These are phyloP conservation scores for Drosophila neutralis DNA, from an alignment of 2,888 invertebrate species.

Conservation along the genomic window DNA sequence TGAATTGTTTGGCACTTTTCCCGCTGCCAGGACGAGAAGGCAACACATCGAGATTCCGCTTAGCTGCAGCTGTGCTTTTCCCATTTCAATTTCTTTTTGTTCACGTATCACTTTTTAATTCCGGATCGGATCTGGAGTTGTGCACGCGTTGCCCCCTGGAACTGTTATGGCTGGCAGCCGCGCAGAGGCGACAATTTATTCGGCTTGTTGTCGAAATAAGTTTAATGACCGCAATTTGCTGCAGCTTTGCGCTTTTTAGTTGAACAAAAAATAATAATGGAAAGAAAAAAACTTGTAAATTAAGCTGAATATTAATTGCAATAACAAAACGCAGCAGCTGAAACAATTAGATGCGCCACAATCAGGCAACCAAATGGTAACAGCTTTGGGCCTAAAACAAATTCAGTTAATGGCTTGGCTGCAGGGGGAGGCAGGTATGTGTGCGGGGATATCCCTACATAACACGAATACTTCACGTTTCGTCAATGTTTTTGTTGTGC, in stretches of 20 bases:
- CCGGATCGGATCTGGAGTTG: conserved; percentile 30
- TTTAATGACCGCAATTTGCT: conserved; percentile 82
- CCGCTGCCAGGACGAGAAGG: conserved; percentile 45
- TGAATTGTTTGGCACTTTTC: conserved; percentile 48
- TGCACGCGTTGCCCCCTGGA: conserved; percentile 45
- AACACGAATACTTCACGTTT: conserved; percentile 42
- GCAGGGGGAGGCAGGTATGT: not conserved
- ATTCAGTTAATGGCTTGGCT: conserved; percentile 48
- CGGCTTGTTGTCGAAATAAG: conserved; percentile 58
- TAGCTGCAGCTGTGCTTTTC: conserved; percentile 18
- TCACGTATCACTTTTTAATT: not conserved
- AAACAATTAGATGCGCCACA: conserved; percentile 80
- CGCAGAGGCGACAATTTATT: conserved; percentile 73
- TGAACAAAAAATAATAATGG: conserved; percentile 28
- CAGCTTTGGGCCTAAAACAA: conserved; percentile 19
- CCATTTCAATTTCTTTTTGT: conserved; percentile 7
- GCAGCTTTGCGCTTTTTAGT: conserved; percentile 67
- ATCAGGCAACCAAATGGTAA: conserved; percentile 38
- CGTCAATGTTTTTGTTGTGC: conserved; percentile 38
- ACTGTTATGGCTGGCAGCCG: conserved; percentile 64
- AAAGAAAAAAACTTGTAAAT: conserved; percentile 37
- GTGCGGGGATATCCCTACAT: conserved; percentile 15
- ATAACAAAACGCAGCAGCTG: conserved; percentile 66
- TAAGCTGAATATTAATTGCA: conserved; percentile 71
- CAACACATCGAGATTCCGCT: conserved; percentile 14